phyloP scores from a whole-genome alignment of 64 coral and sea anemone genomes.

The Montipora efflorescens region DNA sequence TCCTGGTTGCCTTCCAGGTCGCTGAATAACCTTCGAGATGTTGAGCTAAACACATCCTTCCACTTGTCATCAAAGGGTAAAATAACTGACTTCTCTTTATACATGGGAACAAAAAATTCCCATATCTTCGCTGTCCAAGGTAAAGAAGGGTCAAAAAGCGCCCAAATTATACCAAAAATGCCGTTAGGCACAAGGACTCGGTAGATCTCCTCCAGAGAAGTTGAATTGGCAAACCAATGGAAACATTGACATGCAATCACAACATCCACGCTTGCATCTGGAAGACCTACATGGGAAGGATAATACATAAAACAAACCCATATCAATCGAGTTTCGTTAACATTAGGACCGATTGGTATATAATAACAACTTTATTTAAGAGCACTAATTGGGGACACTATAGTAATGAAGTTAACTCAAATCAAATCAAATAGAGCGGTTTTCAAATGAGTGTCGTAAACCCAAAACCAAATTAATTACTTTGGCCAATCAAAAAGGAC shows the following conservation, averaged over 20 bases:
- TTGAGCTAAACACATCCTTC: conserved; percentile 5
- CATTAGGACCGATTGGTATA: no score
- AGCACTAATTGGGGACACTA: no score
- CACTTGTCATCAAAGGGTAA: background rate
- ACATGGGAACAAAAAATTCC: background rate
- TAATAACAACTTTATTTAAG: no score
- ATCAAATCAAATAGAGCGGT: no score
- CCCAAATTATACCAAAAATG: conserved; percentile 17
- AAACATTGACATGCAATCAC: conserved; percentile 48
- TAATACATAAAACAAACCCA: no score
- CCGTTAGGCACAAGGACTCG: conserved; percentile 28
- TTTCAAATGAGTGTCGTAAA: no score
- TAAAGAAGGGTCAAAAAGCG: background rate
- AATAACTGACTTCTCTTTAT: background rate
- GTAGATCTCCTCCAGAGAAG: conserved; percentile 42
- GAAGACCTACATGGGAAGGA: background rate
- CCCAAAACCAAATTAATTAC: no score
- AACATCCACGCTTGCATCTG: conserved; percentile 38
- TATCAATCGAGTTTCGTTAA: no score
- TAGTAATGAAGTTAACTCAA: no score
- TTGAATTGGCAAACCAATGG: conserved; percentile 34
- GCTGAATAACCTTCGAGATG: conserved; percentile 3
- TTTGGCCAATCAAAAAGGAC: no score
- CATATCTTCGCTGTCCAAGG: conserved; percentile 5
- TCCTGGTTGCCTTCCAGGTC: background rate